Conservation (phyloP, 2,797 vertebrate genomes). For the Oreochromis grahami region DNA sequence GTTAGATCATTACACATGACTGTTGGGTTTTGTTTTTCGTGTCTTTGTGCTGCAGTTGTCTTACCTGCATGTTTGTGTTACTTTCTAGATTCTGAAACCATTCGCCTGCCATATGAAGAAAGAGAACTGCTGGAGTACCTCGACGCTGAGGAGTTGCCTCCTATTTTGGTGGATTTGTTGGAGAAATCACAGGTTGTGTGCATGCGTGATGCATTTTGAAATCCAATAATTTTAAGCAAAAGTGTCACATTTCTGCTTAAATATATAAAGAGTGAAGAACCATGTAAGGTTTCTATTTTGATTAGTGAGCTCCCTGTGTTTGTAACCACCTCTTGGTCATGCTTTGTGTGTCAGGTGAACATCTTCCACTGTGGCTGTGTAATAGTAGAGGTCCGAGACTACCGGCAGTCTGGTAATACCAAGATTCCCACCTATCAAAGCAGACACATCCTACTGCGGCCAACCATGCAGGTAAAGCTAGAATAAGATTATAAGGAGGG, state of each 20-base stretch:
- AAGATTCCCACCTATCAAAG: conserved; percentile 95
- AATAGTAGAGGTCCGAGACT: conserved; percentile 96
- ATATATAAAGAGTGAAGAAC: not conserved
- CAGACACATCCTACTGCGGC: conserved; percentile 90
- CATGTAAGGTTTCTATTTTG: not conserved
- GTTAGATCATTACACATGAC: not conserved
- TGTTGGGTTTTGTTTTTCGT: not conserved
- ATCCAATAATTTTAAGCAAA: not conserved
- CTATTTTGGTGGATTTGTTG: conserved; percentile 96
- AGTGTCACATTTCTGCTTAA: not conserved
- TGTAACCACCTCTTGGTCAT: not conserved
- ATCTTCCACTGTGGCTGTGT: conserved; percentile 99
- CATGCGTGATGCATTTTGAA: not conserved
- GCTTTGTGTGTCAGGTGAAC: conserved; percentile 83
- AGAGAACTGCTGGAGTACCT: conserved; percentile 96
- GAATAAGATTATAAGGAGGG: not conserved
- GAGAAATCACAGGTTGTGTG: conserved; percentile 94
- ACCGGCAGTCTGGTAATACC: conserved; percentile 90
- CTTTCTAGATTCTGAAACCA: conserved; percentile 93
- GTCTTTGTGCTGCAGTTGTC: not conserved
- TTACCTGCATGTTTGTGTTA: conserved; percentile 6
- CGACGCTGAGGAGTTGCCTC: conserved; percentile 95
- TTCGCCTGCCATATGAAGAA: conserved; percentile 96
- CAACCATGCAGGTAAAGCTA: conserved; percentile 91
- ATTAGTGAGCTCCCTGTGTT: not conserved